Conservation (phyloP, 2,113 vertebrate species). For the Physeter macrocephalus region DNA sequence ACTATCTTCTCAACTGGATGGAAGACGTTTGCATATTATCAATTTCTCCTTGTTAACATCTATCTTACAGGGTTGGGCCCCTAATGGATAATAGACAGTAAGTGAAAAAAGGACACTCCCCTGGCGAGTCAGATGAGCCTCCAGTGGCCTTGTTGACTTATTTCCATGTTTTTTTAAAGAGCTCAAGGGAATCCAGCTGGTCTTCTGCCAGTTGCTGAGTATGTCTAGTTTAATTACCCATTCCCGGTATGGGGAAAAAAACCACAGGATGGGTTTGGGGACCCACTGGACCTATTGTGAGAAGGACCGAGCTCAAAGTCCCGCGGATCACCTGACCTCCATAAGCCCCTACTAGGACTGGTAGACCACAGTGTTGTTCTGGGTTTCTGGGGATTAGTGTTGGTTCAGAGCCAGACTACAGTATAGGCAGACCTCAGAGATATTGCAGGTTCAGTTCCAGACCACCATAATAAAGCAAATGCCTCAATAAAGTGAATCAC, state of each 20-base stretch:
- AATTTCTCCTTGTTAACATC: background rate
- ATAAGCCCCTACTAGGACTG: rapidly evolving
- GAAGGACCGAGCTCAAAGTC: background rate
- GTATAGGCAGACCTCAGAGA: background rate
- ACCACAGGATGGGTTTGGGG: rapidly evolving
- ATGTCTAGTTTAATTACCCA: background rate
- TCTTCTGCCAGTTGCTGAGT: background rate
- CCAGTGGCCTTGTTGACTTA: background rate
- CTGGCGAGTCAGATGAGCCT: background rate
- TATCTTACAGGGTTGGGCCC: background rate
- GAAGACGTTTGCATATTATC: background rate
- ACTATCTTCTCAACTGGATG: background rate
- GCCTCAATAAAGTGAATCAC: background rate
- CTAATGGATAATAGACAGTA: background rate
- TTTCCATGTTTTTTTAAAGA: background rate
- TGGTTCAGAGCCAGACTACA: background rate
- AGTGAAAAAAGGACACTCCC: background rate
- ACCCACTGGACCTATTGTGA: background rate
- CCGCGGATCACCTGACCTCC: background rate
- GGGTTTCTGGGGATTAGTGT: background rate
- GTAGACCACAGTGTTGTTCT: too few species aligned
- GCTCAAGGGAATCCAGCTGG: background rate
- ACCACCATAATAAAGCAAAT: background rate
- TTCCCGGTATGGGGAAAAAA: background rate
- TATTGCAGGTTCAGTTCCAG: background rate